Percentiles rank a stretch among this genome's conserved stretches.
phyloP scores from a whole-genome alignment of 2,888 invertebrate species.

The Noctua janthina region DNA sequence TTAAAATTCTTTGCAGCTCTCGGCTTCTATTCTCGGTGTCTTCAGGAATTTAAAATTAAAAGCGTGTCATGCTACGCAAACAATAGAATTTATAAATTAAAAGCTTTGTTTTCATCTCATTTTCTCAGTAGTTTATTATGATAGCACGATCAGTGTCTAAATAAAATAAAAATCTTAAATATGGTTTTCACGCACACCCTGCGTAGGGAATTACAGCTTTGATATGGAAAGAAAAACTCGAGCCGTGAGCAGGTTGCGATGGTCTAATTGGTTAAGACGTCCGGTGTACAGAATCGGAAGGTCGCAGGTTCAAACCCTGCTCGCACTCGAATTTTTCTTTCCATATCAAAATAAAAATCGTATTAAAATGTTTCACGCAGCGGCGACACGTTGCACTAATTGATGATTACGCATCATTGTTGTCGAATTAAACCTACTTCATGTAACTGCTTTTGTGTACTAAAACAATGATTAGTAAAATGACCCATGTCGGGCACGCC shows the following conservation, averaged over 20 bases:
- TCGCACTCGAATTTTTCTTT: too few relatives aligned
- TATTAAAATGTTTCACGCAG: neutral
- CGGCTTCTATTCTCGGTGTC: conserved; percentile 66
- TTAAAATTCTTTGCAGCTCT: conserved; percentile 74
- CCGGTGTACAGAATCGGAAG: too few relatives aligned
- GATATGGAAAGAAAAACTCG: too few relatives aligned
- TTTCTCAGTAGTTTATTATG: conserved; percentile 9
- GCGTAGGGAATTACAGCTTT: too few relatives aligned
- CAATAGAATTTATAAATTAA: conserved; percentile 56
- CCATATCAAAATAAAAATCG: neutral
- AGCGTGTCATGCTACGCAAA: conserved; percentile 63
- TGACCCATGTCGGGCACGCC: conserved; percentile 69
- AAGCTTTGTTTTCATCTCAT: conserved; percentile 47
- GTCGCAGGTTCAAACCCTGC: too few relatives aligned
- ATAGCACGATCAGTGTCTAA: neutral
- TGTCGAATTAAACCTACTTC: conserved; percentile 13
- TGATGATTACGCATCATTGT: conserved; percentile 15
- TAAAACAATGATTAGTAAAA: conserved; percentile 80
- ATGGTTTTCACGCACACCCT: too few relatives aligned
- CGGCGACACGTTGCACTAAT: conserved; percentile 17
- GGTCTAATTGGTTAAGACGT: too few relatives aligned
- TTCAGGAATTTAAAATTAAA: conserved; percentile 65
- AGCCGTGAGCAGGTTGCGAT: too few relatives aligned
- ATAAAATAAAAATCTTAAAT: neutral
- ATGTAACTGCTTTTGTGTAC: conserved; percentile 62